Percentiles rank a stretch among this genome's conserved stretches.
Conservation (phyloP, 2,797 vertebrate species). For the Morelia viridis region DNA sequence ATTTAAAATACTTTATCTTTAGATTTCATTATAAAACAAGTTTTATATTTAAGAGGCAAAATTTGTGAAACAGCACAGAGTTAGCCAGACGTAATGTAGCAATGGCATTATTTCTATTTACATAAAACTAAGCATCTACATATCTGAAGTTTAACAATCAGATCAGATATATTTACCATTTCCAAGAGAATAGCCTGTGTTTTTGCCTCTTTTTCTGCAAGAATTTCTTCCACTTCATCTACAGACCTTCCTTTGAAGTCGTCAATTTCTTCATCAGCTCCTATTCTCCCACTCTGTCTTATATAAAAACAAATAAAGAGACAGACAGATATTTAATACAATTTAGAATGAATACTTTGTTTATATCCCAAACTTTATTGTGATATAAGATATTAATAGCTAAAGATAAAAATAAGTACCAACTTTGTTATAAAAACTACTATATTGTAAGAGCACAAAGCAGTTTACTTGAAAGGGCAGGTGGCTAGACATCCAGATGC, state of each 20-base stretch:
- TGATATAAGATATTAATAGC: neutral
- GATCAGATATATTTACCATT: slow-evolving; percentile 83
- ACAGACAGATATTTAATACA: neutral
- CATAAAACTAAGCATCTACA: neutral
- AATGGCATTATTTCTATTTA: neutral
- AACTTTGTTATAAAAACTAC: neutral
- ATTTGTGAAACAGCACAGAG: neutral
- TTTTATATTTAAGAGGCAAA: neutral
- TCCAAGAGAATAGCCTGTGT: slow-evolving; percentile 94
- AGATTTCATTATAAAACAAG: neutral
- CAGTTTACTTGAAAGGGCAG: neutral
- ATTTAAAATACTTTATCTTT: neutral
- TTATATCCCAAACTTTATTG: neutral
- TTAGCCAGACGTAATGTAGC: neutral
- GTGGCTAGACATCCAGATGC: neutral
- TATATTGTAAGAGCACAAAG: neutral
- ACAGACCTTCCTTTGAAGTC: slow-evolving; percentile 83
- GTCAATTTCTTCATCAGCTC: slow-evolving; percentile 93
- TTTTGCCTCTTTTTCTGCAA: slow-evolving; percentile 95
- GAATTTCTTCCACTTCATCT: slow-evolving; percentile 88
- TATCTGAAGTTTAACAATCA: neutral
- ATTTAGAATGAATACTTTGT: neutral
- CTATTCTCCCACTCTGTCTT: slow-evolving; percentile 92
- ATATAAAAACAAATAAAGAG: slow-evolving; percentile 28
- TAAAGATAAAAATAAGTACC: too few relatives aligned